Evolutionary conservation across 2,888 invertebrate species (phyloP).

Genomic region (Colletes collaris): DNA sequence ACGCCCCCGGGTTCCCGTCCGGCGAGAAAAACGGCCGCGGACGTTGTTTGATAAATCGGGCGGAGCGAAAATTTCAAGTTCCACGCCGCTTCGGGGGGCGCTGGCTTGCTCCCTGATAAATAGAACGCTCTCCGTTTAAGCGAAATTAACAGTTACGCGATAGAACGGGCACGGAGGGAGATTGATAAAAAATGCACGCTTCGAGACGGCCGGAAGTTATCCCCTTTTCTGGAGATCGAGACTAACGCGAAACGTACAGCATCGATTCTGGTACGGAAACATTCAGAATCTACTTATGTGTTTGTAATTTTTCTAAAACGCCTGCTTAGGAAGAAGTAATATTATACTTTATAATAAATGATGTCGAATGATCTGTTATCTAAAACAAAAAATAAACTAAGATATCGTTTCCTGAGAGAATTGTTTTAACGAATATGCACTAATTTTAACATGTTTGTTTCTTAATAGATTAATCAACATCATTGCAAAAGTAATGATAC

Average conservation of each 20-base stretch:
- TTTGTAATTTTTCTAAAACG: too few species aligned
- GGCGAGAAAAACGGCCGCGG: conserved; percentile 16
- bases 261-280: not conserved
- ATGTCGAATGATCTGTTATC: too few species aligned
- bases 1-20: not conserved
- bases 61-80: conserved; percentile 41
- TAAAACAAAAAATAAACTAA: too few species aligned
- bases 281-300: too few species aligned
- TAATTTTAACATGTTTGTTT: too few species aligned
- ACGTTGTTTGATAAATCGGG: conserved; percentile 54
- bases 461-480: too few species aligned
- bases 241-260: not conserved
- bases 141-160: conserved; percentile 46
- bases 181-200: conserved; percentile 25
- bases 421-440: too few species aligned
- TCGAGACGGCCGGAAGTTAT: not conserved
- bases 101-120: conserved; percentile 41
- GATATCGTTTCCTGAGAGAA: too few species aligned
- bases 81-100: not conserved
- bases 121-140: conserved; percentile 19
- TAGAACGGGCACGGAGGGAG: conserved; percentile 3
- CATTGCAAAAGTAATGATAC: too few species aligned
- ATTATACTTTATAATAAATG: too few species aligned
- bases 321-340: too few species aligned
- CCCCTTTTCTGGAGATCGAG: not conserved